Conservation (phyloP, 1,140 invertebrate genomes). For the Pogonomyrmex californicus region DNA sequence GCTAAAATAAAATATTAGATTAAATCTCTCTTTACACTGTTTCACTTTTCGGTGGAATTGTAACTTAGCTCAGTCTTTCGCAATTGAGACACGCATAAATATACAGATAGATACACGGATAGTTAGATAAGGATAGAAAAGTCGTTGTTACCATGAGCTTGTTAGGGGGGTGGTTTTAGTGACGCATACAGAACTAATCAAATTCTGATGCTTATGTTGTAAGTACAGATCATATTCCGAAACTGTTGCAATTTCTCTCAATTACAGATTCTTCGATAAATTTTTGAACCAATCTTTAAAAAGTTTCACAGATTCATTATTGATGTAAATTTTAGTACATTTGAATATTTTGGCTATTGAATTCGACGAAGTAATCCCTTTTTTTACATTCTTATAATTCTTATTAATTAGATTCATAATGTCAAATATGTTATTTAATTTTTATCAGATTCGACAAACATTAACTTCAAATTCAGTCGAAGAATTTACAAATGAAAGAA, state of each 20-base stretch:
- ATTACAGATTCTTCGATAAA: constrained; percentile 33
- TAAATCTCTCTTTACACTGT: background rate
- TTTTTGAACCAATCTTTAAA: background rate
- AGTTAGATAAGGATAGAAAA: constrained; percentile 54
- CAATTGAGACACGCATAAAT: constrained; percentile 38
- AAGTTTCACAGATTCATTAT: constrained; percentile 12
- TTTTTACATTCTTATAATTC: background rate
- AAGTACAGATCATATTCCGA: constrained; percentile 32
- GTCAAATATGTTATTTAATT: background rate
- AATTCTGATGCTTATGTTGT: constrained; percentile 67
- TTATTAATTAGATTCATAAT: background rate
- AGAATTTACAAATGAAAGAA: constrained; percentile 33
- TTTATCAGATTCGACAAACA: background rate
- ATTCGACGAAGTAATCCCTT: background rate
- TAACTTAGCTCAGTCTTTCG: constrained; percentile 52
- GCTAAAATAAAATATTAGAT: background rate
- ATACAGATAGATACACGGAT: background rate
- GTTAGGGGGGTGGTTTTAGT: constrained; percentile 81
- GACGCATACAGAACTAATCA: constrained; percentile 65
- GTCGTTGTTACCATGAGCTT: constrained; percentile 69
- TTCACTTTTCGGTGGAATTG: background rate
- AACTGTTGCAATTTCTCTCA: constrained; percentile 36
- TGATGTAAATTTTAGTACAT: background rate
- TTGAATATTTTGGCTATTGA: background rate
- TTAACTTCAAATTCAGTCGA: constrained; percentile 13